Base-by-base conservation (phyloP, 2,888 invertebrate species). In the Spialia ferax region DNA sequence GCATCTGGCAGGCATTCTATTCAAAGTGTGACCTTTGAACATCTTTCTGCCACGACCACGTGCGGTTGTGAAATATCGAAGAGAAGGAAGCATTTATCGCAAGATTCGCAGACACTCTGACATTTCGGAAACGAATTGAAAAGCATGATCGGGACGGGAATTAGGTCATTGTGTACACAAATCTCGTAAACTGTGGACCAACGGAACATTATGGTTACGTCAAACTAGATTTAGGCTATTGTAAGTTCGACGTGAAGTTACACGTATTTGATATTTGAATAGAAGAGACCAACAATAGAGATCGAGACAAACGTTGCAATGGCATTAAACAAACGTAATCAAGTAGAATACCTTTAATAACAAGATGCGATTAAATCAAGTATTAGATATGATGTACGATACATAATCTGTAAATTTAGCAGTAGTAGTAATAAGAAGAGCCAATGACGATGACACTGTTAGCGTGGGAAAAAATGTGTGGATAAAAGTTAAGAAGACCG, bases 1-100 rank as follows among this genome's bases (percentile, higher is more conserved):
- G 82, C 92, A 92, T 88, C 89, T 92, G 91, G 85, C 82, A 73
- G 77, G 73, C 74, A 78, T 73, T 84, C 85, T 86, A 89, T 90
- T 89, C 87, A 86, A 72, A 75, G 75, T 76, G 72, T 87, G 88
- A 91, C 88, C 91, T 91, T 88, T 89, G 79, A 74, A 75, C 77
- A 72, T 74, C 73, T 76, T 76, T 73, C 73, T 70, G 70, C 64
- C 63, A 62, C 73, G 15, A 81, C 83, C 88, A 87, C 85, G 87
- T 86, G 86, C 83, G 75, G 75, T 84, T 81, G 80, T 82, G 76
- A 82, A 85, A 85, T 71, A 75, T 76, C 59, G 60, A 73, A 70
- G 64, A 67, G 69, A 71, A 73, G 74, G 71, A 74, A 73, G 70
- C 67, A 77, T 76, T 74, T 77, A 45, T 45, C 45, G 45, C 45